Conservation (phyloP, 64 coral and sea anemone species). For the Montipora cactus region DNA sequence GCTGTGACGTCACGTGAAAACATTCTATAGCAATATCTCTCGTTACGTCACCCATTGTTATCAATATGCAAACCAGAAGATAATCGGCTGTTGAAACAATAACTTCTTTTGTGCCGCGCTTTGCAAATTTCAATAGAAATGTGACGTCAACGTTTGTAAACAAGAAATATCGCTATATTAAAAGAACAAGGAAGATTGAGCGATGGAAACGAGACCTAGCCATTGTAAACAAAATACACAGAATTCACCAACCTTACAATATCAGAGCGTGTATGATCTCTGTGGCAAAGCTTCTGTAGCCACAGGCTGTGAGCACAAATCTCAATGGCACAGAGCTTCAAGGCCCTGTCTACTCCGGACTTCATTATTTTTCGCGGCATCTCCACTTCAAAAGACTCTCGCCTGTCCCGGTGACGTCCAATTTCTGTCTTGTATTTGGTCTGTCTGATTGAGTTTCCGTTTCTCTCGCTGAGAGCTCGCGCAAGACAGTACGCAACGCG, state of each 20-base stretch:
- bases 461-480: conserved; percentile 16
- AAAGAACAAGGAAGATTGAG: too few species aligned
- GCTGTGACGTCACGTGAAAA: too few species aligned
- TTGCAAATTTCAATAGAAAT: too few species aligned
- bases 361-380: conserved; percentile 51
- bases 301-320: conserved; percentile 53
- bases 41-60: too few species aligned
- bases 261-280: not conserved
- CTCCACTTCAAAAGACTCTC: not conserved
- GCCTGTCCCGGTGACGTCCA: not conserved
- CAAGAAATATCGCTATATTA: too few species aligned
- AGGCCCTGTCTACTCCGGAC: not conserved
- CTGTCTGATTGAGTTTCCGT: not conserved
- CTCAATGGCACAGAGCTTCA: conserved; percentile 38
- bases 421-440: not conserved
- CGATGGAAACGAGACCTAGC: too few species aligned
- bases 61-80: too few species aligned
- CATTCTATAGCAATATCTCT: too few species aligned
- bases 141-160: too few species aligned
- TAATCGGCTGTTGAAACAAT: too few species aligned
- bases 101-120: too few species aligned
- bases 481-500: conserved; percentile 35
- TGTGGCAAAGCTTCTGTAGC: conserved; percentile 24
- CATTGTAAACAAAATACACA: not conserved
- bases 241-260: not conserved